A percentile compares a stretch with the other conserved stretches of the same genome.
Evolutionary conservation across 2,113 vertebrate genomes (phyloP).

Genomic region (Bufo bufo): DNA sequence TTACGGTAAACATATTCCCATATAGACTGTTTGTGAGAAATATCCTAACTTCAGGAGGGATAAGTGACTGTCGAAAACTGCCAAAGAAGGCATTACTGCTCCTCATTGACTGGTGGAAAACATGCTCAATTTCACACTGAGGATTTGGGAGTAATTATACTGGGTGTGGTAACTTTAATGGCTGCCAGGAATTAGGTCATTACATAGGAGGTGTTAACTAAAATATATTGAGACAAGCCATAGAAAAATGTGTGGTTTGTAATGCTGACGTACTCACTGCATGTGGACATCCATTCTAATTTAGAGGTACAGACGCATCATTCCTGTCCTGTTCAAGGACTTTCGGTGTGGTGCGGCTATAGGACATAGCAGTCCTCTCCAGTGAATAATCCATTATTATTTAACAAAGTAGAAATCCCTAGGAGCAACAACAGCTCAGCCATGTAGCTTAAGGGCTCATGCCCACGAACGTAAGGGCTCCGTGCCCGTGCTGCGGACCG

Average conservation of each 20-base stretch:
- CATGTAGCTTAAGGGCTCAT: too few species aligned
- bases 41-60: background rate
- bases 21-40: background rate
- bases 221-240: background rate
- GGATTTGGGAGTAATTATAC: background rate
- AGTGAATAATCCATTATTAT: too few species aligned
- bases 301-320: background rate
- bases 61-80: background rate
- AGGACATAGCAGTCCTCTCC: background rate
- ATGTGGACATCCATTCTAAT: background rate
- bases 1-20: background rate
- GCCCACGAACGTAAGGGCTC: too few species aligned
- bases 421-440: too few species aligned
- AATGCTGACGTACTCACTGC: background rate
- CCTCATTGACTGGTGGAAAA: background rate
- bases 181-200: constrained; percentile 4
- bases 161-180: background rate
- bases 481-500: too few species aligned
- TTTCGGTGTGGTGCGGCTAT: too few species aligned
- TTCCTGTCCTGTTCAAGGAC: background rate
- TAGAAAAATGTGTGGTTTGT: background rate
- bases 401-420: too few species aligned
- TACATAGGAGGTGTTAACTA: background rate
- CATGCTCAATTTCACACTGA: background rate
- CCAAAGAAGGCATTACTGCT: background rate